A percentile compares a stretch with the other conserved stretches of the same genome.
phyloP scores from a whole-genome alignment of 2,113 vertebrate species.

The Taxidea taxus region DNA sequence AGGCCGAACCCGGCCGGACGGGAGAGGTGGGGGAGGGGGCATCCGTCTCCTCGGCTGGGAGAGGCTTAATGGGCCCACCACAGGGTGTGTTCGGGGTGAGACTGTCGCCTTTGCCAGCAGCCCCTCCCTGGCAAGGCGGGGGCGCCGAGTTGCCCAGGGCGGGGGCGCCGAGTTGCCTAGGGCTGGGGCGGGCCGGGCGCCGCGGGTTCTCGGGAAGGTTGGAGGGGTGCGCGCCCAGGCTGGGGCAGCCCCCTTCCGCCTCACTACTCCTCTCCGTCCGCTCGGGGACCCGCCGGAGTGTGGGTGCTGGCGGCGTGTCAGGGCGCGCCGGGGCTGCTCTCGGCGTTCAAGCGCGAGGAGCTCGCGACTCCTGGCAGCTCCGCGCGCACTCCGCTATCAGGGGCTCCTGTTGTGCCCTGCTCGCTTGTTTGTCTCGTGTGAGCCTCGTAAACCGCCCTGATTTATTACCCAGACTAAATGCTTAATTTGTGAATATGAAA shows the following conservation, averaged over 20 bases:
- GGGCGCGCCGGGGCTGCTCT: slow-evolving; percentile 31
- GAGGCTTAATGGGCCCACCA: slow-evolving; percentile 60
- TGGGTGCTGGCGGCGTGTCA: slow-evolving; percentile 45
- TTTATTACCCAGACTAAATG: slow-evolving; percentile 89
- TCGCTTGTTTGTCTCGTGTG: slow-evolving; percentile 86
- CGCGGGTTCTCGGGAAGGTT: slow-evolving; percentile 35
- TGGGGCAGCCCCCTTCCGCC: neutral
- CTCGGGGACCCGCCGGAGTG: slow-evolving; percentile 23
- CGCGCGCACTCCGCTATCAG: slow-evolving; percentile 63
- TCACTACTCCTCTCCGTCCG: neutral
- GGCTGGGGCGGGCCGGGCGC: slow-evolving; percentile 49
- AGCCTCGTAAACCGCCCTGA: slow-evolving; percentile 86
- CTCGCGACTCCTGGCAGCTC: slow-evolving; percentile 59
- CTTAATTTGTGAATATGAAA: slow-evolving; percentile 90
- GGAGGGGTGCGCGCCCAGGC: neutral
- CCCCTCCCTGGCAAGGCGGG: slow-evolving; percentile 54
- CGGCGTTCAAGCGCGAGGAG: neutral
- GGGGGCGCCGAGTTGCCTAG: slow-evolving; percentile 38
- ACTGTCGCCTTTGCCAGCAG: slow-evolving; percentile 43
- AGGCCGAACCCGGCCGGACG: slow-evolving; percentile 28
- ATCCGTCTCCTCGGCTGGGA: neutral
- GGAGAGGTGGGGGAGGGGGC: slow-evolving; percentile 60
- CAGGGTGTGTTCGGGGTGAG: slow-evolving; percentile 61
- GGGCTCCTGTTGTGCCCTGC: slow-evolving; percentile 78
- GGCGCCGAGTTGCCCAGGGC: slow-evolving; percentile 33